Evolutionary conservation across 2,888 invertebrate species (phyloP).

Genomic region (Watsonalla cultraria): DNA sequence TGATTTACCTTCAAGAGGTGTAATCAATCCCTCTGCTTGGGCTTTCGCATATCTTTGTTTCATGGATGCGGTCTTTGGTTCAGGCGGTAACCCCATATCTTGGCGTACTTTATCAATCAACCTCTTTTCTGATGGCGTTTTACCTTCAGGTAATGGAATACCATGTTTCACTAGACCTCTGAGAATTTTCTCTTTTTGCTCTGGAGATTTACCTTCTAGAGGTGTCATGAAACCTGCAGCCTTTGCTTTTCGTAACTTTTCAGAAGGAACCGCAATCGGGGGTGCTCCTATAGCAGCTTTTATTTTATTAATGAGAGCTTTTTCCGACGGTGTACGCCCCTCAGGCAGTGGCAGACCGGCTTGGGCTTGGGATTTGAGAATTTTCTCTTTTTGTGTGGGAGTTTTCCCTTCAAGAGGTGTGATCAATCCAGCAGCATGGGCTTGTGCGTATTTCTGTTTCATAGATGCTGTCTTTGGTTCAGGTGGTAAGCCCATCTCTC

Average conservation of each 20-base stretch:
- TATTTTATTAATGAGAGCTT: slow-evolving; percentile 7
- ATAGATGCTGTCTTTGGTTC: slow-evolving; percentile 7
- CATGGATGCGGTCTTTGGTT: slow-evolving; percentile 17
- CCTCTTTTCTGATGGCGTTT: slow-evolving; percentile 33
- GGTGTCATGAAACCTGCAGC: slow-evolving; percentile 28
- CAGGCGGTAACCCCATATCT: slow-evolving; percentile 30
- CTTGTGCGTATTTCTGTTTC: slow-evolving; percentile 7
- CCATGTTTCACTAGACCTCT: slow-evolving; percentile 25
- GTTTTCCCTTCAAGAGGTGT: slow-evolving; percentile 16
- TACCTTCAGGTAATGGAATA: slow-evolving; percentile 29
- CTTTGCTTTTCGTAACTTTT: slow-evolving; percentile 23
- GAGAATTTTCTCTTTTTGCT: slow-evolving; percentile 28
- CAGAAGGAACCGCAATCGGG: slow-evolving; percentile 10
- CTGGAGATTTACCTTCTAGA: slow-evolving; percentile 24
- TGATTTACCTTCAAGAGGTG: slow-evolving; percentile 22
- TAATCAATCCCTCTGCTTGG: slow-evolving; percentile 14
- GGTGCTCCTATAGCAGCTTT: neutral
- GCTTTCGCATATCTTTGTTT: slow-evolving; percentile 18
- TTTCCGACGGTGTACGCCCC: slow-evolving; percentile 14
- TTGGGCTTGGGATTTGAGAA: slow-evolving; percentile 10
- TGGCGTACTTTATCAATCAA: slow-evolving; percentile 28
- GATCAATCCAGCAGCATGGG: slow-evolving; percentile 8
- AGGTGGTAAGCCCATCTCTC: slow-evolving; percentile 14
- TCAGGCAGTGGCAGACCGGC: slow-evolving; percentile 12
- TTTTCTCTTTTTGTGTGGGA: slow-evolving; percentile 13